Conservation (phyloP, 1,140 invertebrate species). For the Chrysoperla carnea region DNA sequence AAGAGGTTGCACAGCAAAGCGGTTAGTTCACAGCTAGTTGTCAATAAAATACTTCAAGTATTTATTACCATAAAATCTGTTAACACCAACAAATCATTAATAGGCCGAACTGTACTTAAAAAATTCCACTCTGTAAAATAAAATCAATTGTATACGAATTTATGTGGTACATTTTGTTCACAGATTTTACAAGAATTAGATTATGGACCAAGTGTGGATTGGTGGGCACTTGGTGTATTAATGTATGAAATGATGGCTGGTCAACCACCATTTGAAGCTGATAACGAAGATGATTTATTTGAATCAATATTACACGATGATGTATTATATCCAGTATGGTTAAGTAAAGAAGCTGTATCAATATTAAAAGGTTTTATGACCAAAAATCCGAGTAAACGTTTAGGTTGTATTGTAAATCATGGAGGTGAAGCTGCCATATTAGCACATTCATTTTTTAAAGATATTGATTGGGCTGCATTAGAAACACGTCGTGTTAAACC, state of each 20-base stretch:
- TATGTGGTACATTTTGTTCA: neutral
- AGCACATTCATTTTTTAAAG: slow-evolving; percentile 87
- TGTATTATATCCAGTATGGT: slow-evolving; percentile 95
- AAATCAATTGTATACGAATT: too few relatives aligned
- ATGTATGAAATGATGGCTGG: slow-evolving; percentile 99
- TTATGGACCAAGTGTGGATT: slow-evolving; percentile 96
- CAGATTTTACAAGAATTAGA: slow-evolving; percentile 74
- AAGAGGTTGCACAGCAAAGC: too few relatives aligned
- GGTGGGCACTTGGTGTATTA: slow-evolving; percentile 96
- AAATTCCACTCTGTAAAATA: too few relatives aligned
- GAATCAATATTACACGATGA: slow-evolving; percentile 97
- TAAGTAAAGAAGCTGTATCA: slow-evolving; percentile 89
- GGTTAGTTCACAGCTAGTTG: too few relatives aligned
- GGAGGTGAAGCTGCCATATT: slow-evolving; percentile 75
- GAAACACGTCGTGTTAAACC: slow-evolving; percentile 82
- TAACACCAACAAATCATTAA: too few relatives aligned
- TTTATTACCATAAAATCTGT: too few relatives aligned
- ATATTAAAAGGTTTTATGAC: slow-evolving; percentile 99
- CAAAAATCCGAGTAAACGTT: slow-evolving; percentile 84
- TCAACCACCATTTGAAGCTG: slow-evolving; percentile 97
- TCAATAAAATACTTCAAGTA: too few relatives aligned
- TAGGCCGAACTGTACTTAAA: too few relatives aligned
- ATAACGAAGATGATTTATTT: slow-evolving; percentile 98
- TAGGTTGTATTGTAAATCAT: slow-evolving; percentile 69
- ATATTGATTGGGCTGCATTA: slow-evolving; percentile 91